Evolutionary conservation across 2,113 vertebrate species (phyloP).

Genomic region (Rana temporaria): DNA sequence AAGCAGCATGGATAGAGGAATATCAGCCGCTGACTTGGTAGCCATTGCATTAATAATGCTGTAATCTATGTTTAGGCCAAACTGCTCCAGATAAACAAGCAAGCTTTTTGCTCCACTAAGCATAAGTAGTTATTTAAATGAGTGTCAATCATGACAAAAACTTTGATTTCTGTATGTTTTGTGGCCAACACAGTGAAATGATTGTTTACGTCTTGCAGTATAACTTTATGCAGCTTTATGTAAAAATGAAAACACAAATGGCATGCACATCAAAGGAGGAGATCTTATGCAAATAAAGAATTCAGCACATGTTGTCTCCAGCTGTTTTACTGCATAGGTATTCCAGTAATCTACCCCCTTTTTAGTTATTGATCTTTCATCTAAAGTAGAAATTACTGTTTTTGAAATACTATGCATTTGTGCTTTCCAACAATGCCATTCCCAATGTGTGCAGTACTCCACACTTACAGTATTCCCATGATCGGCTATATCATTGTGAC

Average conservation of each 20-base stretch:
- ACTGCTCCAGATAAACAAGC: neutral
- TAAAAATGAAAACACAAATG: neutral
- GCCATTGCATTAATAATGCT: too few relatives aligned
- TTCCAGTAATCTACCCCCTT: slow-evolving; percentile 26
- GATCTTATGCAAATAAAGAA: slow-evolving; percentile 34
- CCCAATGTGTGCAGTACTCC: too few relatives aligned
- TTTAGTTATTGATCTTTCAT: neutral
- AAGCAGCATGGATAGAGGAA: too few relatives aligned
- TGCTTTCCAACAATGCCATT: too few relatives aligned
- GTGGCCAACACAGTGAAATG: neutral
- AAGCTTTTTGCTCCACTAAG: neutral
- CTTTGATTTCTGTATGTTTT: slow-evolving; percentile 45
- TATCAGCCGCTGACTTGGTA: too few relatives aligned
- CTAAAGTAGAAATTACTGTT: too few relatives aligned
- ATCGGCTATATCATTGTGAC: too few relatives aligned
- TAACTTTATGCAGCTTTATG: slow-evolving; percentile 18
- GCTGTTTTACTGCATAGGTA: neutral
- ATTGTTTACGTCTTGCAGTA: neutral
- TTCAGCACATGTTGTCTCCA: slow-evolving; percentile 11
- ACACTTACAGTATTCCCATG: too few relatives aligned
- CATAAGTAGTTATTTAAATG: neutral
- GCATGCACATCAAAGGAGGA: neutral
- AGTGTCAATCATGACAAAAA: neutral
- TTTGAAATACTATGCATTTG: too few relatives aligned
- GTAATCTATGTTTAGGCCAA: too few relatives aligned